Evolutionary conservation across 2,797 vertebrate species (phyloP).

Genomic region (Rhinatrema bivittatum): DNA sequence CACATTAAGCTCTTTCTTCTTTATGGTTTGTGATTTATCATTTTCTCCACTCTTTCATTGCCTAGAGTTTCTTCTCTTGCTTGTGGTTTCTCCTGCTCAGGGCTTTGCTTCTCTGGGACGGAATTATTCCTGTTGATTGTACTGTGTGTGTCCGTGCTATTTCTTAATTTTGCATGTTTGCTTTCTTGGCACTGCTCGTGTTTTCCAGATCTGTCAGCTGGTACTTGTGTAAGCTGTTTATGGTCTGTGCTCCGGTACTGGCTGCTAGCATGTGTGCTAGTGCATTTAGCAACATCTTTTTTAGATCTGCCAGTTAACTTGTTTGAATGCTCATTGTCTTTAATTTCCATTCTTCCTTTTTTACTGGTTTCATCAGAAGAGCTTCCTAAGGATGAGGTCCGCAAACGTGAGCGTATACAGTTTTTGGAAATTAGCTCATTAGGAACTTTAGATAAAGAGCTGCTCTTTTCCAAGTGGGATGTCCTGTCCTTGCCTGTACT

Average conservation of each 20-base stretch:
- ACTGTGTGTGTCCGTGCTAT: constrained; percentile 27
- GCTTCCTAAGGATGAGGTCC: constrained; percentile 20
- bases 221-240: constrained; percentile 32
- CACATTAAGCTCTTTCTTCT: constrained; percentile 46
- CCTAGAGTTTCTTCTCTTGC: constrained; percentile 35
- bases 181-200: constrained; percentile 39
- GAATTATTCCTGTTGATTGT: constrained; percentile 30
- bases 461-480: constrained; percentile 43
- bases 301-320: constrained; percentile 32
- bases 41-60: constrained; percentile 36
- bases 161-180: constrained; percentile 39
- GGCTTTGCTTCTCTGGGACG: constrained; percentile 41
- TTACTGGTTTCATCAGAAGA: constrained; percentile 36
- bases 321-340: constrained; percentile 22
- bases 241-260: constrained; percentile 28
- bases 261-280: constrained; percentile 10
- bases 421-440: constrained; percentile 30
- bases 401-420: neutral
- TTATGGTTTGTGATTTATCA: constrained; percentile 43
- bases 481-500: constrained; percentile 32
- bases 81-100: constrained; percentile 41
- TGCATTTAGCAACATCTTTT: constrained; percentile 28
- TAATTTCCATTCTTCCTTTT: constrained; percentile 45
- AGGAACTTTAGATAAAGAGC: constrained; percentile 13
- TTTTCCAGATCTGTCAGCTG: constrained; percentile 41